phyloP scores from a whole-genome alignment of 2,113 vertebrate species.

The Oriolus oriolus region DNA sequence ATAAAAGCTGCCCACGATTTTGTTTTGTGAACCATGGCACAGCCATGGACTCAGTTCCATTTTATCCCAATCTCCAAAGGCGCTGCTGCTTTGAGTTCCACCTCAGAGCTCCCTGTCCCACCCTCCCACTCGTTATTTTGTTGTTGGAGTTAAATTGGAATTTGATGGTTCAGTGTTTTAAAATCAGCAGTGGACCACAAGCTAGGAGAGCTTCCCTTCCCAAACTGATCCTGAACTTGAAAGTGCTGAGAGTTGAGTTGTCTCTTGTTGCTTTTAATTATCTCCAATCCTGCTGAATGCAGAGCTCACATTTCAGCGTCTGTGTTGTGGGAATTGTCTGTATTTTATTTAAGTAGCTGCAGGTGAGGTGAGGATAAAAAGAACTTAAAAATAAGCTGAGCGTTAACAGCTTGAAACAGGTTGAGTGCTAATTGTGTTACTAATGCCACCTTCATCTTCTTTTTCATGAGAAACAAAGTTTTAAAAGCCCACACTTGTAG shows the following conservation, averaged over 20 bases:
- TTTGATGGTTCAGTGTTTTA: not conserved
- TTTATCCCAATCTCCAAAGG: not conserved
- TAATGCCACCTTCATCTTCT: not conserved
- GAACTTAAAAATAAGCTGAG: not conserved
- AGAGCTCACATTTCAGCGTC: not conserved
- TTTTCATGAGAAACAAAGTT: not conserved
- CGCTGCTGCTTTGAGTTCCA: not conserved
- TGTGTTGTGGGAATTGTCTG: not conserved
- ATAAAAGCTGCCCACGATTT: not conserved
- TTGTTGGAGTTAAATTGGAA: not conserved
- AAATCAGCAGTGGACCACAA: not conserved
- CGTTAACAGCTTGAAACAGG: not conserved
- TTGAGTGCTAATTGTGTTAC: not conserved
- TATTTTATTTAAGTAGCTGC: not conserved
- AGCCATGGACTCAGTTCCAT: not conserved
- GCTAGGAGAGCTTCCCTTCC: not conserved
- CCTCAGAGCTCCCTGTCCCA: not conserved
- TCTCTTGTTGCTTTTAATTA: not conserved
- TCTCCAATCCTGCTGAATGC: not conserved
- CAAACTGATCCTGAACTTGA: not conserved
- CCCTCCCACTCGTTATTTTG: not conserved
- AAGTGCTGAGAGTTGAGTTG: not conserved
- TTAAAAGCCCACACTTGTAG: not conserved
- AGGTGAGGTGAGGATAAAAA: not conserved
- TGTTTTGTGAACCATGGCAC: not conserved